phyloP scores from a whole-genome alignment of 2,113 vertebrate species.

The Suncus etruscus region DNA sequence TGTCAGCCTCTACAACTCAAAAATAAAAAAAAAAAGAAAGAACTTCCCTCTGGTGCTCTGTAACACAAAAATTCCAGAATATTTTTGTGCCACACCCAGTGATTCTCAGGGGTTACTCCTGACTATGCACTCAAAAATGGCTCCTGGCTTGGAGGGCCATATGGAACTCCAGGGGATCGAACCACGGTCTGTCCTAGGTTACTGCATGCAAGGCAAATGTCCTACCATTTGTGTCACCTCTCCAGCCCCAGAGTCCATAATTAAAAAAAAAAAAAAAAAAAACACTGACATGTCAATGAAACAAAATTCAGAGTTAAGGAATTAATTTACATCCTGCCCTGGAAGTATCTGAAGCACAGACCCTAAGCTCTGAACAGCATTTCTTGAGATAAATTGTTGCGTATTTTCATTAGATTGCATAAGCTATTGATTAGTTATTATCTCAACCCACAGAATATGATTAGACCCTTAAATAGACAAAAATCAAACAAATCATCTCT shows the following conservation, averaged over 20 bases:
- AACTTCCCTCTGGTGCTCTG: background rate
- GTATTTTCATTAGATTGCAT: background rate
- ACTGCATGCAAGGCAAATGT: no score
- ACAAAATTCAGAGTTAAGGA: conserved; percentile 11
- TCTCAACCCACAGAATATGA: background rate
- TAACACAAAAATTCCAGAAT: background rate
- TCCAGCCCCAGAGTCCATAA: no score
- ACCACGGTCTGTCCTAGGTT: no score
- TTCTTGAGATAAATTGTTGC: background rate
- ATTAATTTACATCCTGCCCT: background rate
- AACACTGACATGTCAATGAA: background rate
- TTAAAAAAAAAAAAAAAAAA: background rate
- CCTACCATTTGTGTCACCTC: no score
- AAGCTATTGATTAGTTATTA: background rate
- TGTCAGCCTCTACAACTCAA: background rate
- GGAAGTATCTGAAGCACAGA: background rate
- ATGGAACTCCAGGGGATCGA: no score
- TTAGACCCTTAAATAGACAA: background rate
- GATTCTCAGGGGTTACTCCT: no score
- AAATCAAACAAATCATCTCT: background rate
- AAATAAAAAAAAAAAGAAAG: background rate
- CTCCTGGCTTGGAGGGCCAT: no score
- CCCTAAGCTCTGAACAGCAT: background rate
- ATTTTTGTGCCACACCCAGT: background rate
- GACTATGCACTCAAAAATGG: no score